phyloP scores from a whole-genome alignment of 2,888 invertebrate species.

The Tetropium fuscum region DNA sequence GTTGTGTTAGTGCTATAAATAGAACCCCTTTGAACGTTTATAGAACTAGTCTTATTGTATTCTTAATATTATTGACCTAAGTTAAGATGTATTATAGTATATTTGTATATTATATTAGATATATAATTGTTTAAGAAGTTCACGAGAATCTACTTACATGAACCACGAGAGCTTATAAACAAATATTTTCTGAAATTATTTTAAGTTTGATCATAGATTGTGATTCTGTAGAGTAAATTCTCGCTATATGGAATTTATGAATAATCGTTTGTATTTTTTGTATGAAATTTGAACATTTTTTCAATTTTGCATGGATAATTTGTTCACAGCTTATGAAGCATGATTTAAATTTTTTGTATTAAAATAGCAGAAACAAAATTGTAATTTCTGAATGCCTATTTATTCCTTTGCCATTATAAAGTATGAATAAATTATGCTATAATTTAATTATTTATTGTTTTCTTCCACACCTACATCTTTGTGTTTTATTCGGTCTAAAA shows the following conservation, averaged over 20 bases:
- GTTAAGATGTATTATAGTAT: constrained; percentile 20
- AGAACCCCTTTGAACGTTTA: constrained; percentile 35
- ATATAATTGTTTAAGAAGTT: constrained; percentile 13
- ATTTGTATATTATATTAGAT: constrained; percentile 7
- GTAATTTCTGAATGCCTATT: constrained; percentile 28
- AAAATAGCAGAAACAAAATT: constrained; percentile 6
- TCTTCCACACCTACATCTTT: too few species aligned
- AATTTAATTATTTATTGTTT: too few species aligned
- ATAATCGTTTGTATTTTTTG: constrained; percentile 1
- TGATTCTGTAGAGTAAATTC: constrained; percentile 5
- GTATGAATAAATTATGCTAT: constrained; percentile 28
- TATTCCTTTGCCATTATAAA: constrained; percentile 35
- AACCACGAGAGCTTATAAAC: constrained; percentile 3
- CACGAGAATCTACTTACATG: background rate
- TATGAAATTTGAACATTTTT: constrained; percentile 6
- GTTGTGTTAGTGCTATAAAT: constrained; percentile 14
- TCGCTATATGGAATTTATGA: constrained; percentile 8
- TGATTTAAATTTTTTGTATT: constrained; percentile 13
- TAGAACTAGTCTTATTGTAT: constrained; percentile 36
- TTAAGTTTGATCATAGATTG: background rate
- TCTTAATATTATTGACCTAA: constrained; percentile 14
- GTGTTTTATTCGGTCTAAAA: too few species aligned
- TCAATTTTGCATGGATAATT: constrained; percentile 17
- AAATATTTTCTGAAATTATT: constrained; percentile 7
- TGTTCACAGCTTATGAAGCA: constrained; percentile 30